phyloP scores from a whole-genome alignment of 2,797 vertebrate species.

The Lacerta bilineata region DNA sequence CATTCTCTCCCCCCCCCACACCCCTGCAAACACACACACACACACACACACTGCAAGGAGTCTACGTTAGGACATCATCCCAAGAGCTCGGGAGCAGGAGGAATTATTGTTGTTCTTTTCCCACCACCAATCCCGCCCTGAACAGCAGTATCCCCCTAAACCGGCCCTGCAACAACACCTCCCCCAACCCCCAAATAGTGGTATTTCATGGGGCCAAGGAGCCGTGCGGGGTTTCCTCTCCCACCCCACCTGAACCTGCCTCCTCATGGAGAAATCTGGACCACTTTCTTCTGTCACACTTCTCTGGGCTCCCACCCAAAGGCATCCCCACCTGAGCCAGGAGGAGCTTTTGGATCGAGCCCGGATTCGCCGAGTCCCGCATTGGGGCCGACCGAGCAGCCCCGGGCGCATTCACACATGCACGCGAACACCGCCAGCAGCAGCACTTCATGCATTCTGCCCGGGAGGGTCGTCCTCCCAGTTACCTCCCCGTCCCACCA shows the following conservation, averaged over 20 bases:
- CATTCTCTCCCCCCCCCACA: not conserved
- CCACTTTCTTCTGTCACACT: constrained; percentile 32
- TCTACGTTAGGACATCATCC: not conserved
- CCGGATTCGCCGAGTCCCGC: not conserved
- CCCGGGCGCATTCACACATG: too few relatives aligned
- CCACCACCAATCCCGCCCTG: too few relatives aligned
- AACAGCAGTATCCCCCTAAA: not conserved
- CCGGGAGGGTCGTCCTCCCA: not conserved
- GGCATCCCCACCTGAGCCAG: not conserved
- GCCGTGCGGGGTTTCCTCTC: not conserved
- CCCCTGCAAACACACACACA: not conserved
- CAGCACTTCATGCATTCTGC: constrained; percentile 13
- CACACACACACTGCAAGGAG: not conserved
- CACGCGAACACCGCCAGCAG: not conserved
- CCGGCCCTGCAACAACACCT: not conserved
- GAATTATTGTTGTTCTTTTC: too few relatives aligned
- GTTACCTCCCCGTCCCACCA: too few relatives aligned
- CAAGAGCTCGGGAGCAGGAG: not conserved
- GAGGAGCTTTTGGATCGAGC: not conserved
- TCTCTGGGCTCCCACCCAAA: not conserved
- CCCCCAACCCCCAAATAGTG: too few relatives aligned
- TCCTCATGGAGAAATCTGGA: not conserved
- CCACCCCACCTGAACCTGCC: not conserved
- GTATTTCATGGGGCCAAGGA: not conserved
- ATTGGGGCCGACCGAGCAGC: not conserved